Conservation (phyloP, 2,797 vertebrate species). For the Podargus strigoides region DNA sequence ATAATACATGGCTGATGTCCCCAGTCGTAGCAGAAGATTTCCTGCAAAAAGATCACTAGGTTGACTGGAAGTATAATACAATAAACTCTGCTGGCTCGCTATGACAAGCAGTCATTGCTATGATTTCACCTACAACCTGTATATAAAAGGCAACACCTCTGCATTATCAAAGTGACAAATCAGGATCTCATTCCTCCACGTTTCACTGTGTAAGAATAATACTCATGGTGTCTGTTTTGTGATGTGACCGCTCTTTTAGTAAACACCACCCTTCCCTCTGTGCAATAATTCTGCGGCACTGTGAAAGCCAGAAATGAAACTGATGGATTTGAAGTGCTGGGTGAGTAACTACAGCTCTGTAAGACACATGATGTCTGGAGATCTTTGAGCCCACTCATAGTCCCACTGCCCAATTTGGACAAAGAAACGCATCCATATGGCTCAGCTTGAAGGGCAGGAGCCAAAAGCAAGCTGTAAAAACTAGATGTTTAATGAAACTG, state of each 20-base stretch:
- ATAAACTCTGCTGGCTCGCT: neutral
- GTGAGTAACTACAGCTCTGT: neutral
- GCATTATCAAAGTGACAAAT: neutral
- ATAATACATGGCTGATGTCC: neutral
- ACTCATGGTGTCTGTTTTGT: neutral
- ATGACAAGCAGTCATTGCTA: neutral
- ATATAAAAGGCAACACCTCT: neutral
- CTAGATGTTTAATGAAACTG: neutral
- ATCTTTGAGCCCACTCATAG: neutral
- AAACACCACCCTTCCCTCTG: neutral
- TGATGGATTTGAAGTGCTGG: neutral
- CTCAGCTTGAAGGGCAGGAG: neutral
- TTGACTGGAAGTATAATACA: neutral
- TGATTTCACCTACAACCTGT: neutral
- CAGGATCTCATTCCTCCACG: neutral
- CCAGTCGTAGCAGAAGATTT: neutral
- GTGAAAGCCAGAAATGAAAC: neutral
- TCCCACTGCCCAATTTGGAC: neutral
- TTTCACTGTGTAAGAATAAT: neutral
- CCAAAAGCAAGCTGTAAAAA: neutral
- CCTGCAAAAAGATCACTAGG: neutral
- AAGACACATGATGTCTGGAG: neutral
- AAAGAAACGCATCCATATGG: neutral
- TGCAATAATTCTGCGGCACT: neutral
- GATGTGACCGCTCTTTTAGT: neutral